Base-by-base conservation (phyloP, 2,797 vertebrate genomes). In the Rhynchotus rufescens region DNA sequence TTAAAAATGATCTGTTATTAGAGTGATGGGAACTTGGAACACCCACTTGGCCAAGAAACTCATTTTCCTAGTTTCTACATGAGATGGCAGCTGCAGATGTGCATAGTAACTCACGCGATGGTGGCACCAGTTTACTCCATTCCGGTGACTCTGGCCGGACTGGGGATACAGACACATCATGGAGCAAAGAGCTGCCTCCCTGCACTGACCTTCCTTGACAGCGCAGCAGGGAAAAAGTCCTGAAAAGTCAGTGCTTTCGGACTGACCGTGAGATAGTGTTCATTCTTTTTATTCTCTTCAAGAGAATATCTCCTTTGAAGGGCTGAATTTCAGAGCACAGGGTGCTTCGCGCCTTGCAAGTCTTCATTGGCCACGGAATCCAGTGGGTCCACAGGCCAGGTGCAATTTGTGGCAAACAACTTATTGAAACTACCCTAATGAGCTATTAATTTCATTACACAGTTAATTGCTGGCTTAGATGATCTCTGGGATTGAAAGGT, bases 1-100 rank as follows among this genome's bases (percentile, higher is more conserved):
- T 92, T 90, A 44, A 78, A 92, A 91, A 73, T 42, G 3, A n/a
- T 62, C n/a, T 82, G 17, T 79, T 93, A 28, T 28, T 86, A 36
- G 54, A 86, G 11, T 25, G 49, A 8, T 74, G 52, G 49, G 83
- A 88, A 56, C 32, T 11, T 62, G 51, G 71, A 90, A 91, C 73
- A 94, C 34, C 45, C 69, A 30, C 32, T 66, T 15, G 22, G 66
- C 54, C 34, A 42, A 74, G 17, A 45, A 72, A 34, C 6, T 2
- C 74, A 16, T 62, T 86, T 95, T 64, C 54, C 15, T 62, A 1
- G 10, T 32, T 80, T 65, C 54, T 19, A 16, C 25, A 9, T 47
- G 68, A 51, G 30, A 25, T 77, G 26, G 32, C 15, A 84, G 57
- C 20, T 42, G 20, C 47, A 19, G 22, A 7, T 6, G 0, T 7